Conservation (phyloP, 2,797 vertebrate species). For the Halcyon badia region DNA sequence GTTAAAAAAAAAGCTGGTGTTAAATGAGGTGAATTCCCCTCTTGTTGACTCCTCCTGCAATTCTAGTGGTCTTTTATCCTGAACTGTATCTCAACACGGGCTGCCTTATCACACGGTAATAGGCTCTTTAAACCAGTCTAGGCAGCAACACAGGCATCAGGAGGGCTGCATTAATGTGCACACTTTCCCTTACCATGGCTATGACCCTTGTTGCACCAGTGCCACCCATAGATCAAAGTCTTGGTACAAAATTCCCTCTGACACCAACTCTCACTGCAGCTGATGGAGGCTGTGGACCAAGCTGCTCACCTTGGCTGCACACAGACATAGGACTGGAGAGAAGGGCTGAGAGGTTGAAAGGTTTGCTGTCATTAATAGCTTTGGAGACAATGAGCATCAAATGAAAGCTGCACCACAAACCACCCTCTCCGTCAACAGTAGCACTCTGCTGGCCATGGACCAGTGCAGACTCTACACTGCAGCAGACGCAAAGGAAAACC, state of each 20-base stretch:
- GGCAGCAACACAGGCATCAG: neutral
- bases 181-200: constrained; percentile 20
- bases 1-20: neutral
- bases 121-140: neutral
- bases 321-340: neutral
- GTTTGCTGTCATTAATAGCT: neutral
- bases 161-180: neutral
- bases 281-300: neutral
- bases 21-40: neutral
- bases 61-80: neutral
- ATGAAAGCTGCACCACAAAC: neutral
- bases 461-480: neutral
- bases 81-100: neutral
- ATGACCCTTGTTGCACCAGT: constrained; percentile 18
- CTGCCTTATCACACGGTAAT: neutral
- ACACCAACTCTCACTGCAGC: neutral
- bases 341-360: neutral
- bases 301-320: neutral
- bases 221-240: constrained; percentile 50
- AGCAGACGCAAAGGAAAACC: neutral
- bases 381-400: neutral
- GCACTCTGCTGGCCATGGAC: neutral
- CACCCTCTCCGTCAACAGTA: accelerated
- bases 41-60: neutral
- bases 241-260: constrained; percentile 31